Evolutionary conservation across 2,113 vertebrate genomes (phyloP).

Genomic region (Haemorhous mexicanus): DNA sequence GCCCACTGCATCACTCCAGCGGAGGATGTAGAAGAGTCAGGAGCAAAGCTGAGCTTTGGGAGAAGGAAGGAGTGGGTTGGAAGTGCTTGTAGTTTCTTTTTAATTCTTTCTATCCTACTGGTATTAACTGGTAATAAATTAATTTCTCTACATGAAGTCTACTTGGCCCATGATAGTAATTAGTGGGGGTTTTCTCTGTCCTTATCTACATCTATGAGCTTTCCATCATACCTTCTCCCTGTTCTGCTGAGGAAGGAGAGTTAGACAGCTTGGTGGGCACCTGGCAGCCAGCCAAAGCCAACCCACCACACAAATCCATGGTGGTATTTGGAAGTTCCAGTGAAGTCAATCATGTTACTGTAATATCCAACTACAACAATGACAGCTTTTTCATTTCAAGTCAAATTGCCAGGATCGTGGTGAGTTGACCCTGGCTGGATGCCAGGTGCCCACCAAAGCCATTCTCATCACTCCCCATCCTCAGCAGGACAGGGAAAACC

Average conservation of each 20-base stretch:
- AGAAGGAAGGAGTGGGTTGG: background rate
- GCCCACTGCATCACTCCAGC: background rate
- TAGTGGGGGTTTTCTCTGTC: background rate
- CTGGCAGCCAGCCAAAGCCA: background rate
- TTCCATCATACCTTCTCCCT: background rate
- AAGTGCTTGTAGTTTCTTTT: background rate
- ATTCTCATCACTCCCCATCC: background rate
- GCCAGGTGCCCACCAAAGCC: background rate
- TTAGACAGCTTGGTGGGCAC: background rate
- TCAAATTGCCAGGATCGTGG: background rate
- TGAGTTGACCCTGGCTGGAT: background rate
- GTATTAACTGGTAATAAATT: background rate
- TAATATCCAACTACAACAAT: background rate
- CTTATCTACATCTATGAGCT: background rate
- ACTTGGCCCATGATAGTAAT: background rate
- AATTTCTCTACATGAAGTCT: background rate
- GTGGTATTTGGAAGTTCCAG: background rate
- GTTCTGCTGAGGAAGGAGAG: background rate
- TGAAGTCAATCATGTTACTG: background rate
- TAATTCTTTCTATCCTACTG: background rate
- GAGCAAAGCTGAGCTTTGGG: fast-evolving
- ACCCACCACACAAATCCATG: background rate
- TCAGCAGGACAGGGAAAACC: background rate
- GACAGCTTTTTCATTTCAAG: background rate
- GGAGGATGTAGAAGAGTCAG: background rate